Evolutionary conservation across 1,140 invertebrate species (phyloP), one percentile per base, ranked within the genome.

Genomic region (Agrypnia vestita): DNA sequence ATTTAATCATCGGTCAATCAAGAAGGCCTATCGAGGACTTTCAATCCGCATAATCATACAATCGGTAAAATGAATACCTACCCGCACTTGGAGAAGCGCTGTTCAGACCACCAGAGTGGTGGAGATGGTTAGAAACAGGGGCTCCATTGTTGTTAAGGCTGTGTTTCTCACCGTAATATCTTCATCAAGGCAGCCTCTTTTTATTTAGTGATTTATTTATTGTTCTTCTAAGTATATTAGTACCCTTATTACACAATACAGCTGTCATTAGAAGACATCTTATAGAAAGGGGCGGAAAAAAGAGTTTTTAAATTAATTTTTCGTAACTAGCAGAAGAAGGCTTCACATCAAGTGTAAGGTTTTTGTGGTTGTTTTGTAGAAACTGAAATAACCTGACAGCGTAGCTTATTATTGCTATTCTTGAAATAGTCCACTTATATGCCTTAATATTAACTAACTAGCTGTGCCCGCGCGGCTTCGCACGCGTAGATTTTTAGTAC

Each of bases 81-180:
- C n/a, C n/a, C n/a, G n/a, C n/a, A 35, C 25, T 35, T 35, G 25
- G 6, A 35, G 25, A 35, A 35, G n/a, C 59, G 17, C 25, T 15
- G 15, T 19, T 62, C 7, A 13, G 59, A 62, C 59, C 59, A 62
- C 59, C 59, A 35, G 13, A 25, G 59, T 62, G 13, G 59, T 19
- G 25, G 25, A 51, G 49, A 15, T 35, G 25, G 59, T 35, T 21
- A 62, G 25, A 21, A 56, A 35, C 59, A 25, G 59, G 59, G 59
- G 59, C 12, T 13, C 12, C 59, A 62, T 62, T 62, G 59, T 56
- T 56, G 53, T 56, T 56, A 17, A 56, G 53, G 53, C 15, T 56
- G 53, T 56, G 53, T 62, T 62, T 21, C 59, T 62, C 59, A 7
- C 21, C 25, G 59, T 62, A 62, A 62, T 62, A 25, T 62, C 21